Percentiles rank a stretch among this genome's conserved stretches.
phyloP scores from a whole-genome alignment of 2,113 vertebrate genomes.

The Leptobrachium ailaonicum region DNA sequence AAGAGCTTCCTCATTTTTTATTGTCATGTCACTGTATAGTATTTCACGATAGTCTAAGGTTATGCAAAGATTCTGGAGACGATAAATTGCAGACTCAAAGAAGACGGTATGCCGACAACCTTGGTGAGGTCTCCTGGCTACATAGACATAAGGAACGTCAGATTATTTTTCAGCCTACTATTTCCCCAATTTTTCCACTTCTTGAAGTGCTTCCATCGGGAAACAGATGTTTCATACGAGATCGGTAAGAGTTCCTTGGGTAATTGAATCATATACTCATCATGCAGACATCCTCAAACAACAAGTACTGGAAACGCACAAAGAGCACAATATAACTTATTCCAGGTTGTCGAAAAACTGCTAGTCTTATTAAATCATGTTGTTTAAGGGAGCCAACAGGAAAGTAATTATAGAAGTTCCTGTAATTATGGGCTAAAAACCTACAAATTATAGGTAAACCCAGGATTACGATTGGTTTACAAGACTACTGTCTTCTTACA shows the following conservation, averaged over 20 bases:
- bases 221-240: background rate
- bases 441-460: too few relatives aligned
- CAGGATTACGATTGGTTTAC: too few relatives aligned
- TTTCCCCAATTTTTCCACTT: background rate
- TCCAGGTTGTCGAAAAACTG: background rate
- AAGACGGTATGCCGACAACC: too few relatives aligned
- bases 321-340: background rate
- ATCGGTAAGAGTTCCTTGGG: background rate
- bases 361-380: background rate
- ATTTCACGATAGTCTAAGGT: background rate
- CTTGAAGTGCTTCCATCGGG: background rate
- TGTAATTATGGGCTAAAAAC: background rate
- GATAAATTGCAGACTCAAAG: too few relatives aligned
- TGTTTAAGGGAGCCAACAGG: background rate
- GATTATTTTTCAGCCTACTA: too few relatives aligned
- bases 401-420: background rate
- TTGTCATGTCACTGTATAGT: background rate
- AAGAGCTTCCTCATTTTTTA: background rate
- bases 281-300: background rate
- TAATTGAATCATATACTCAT: background rate
- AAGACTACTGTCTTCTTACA: too few relatives aligned
- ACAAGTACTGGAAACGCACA: background rate
- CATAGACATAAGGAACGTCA: too few relatives aligned
- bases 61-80: too few relatives aligned
- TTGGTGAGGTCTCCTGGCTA: too few relatives aligned